Percentiles rank a stretch among this genome's conserved stretches.
These are phyloP conservation scores for Heliconius aoede DNA, from an alignment of 2,888 invertebrate species.

Conservation along the genomic window DNA sequence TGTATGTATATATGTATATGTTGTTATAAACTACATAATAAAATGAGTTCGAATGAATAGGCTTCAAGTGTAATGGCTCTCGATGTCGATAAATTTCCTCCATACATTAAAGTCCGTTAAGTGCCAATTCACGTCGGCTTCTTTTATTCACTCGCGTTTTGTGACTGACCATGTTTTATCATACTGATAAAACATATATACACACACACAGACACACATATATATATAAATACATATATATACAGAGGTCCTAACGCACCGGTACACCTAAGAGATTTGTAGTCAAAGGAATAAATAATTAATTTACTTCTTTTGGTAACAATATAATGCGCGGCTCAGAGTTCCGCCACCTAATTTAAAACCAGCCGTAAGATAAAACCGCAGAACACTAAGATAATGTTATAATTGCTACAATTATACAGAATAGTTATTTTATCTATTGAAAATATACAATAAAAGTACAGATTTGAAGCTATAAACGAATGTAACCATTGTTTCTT, in stretches of 20 bases:
- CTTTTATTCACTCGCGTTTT: slow-evolving; percentile 13
- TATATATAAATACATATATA: no score
- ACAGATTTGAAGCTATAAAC: neutral
- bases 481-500: neutral
- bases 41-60: slow-evolving; percentile 9
- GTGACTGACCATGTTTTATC: slow-evolving; percentile 5
- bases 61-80: slow-evolving; percentile 24
- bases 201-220: no score
- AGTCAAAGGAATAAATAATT: no score
- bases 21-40: slow-evolving; percentile 17
- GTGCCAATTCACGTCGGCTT: slow-evolving; percentile 18
- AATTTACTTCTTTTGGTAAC: no score
- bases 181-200: neutral
- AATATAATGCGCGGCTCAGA: no score
- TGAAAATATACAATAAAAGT: neutral
- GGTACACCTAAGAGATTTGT: no score
- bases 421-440: neutral
- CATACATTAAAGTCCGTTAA: slow-evolving; percentile 20
- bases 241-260: no score
- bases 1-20: neutral
- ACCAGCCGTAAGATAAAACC: no score
- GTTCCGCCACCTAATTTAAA: neutral
- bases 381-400: neutral
- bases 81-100: slow-evolving; percentile 30
- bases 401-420: neutral